A percentile compares a stretch with the other conserved stretches of the same genome.
These are phyloP conservation scores for Andrena cerasifolii DNA, from an alignment of 1,140 invertebrate genomes.

Conservation along the genomic window DNA sequence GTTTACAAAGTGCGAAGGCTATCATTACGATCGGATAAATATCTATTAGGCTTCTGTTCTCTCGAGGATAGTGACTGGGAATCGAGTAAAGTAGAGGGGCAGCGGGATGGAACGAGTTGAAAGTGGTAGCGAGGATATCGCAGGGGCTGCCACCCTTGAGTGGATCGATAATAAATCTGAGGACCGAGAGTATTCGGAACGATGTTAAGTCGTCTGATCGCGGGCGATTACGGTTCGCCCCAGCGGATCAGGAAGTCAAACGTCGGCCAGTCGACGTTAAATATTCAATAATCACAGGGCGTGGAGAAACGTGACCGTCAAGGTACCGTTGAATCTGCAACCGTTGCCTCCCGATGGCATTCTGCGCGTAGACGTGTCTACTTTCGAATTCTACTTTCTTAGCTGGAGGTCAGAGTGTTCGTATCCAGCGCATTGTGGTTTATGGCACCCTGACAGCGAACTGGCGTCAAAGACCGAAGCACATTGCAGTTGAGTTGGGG, in stretches of 20 bases:
- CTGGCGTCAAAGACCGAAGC: too few species aligned
- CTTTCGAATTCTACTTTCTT: conserved; percentile 28
- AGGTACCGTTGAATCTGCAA: conserved; percentile 33
- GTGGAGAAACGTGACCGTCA: conserved; percentile 43
- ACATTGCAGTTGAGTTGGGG: too few species aligned
- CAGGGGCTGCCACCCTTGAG: conserved; percentile 8
- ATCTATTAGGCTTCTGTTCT: background rate
- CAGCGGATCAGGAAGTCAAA: conserved; percentile 42
- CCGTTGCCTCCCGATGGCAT: conserved; percentile 11
- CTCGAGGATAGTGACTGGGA: background rate
- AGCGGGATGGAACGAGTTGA: background rate
- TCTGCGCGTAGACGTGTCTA: background rate
- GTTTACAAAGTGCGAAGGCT: too few species aligned
- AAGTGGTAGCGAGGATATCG: conserved; percentile 30
- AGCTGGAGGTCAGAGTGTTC: background rate
- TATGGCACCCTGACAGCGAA: too few species aligned
- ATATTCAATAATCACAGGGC: conserved; percentile 53
- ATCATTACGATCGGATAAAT: background rate
- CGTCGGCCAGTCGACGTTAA: conserved; percentile 36
- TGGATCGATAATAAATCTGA: conserved; percentile 53
- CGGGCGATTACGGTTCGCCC: conserved; percentile 38
- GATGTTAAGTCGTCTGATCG: conserved; percentile 46
- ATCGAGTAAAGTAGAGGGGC: background rate
- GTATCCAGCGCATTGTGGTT: background rate
- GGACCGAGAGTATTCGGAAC: conserved; percentile 47